A percentile compares a stretch with the other conserved stretches of the same genome.
Conservation (phyloP, 2,113 vertebrate species). For the Actenoides hombroni region DNA sequence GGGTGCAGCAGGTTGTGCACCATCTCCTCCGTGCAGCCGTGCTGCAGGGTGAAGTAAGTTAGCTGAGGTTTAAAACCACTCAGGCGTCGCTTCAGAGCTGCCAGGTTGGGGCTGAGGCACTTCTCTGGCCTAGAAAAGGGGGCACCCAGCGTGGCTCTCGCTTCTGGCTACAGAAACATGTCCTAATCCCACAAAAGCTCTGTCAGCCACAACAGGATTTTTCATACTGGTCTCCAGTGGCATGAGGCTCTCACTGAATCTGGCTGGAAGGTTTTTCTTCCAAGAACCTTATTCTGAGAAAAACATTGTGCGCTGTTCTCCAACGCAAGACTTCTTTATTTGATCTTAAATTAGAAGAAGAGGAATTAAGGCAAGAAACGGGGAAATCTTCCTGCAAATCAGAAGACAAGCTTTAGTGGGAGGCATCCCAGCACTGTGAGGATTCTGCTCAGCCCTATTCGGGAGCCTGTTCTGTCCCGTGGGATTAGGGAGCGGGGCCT, state of each 20-base stretch:
- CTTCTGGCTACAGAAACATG: background rate
- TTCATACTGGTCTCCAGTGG: background rate
- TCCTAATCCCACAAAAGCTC: background rate
- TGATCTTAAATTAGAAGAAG: background rate
- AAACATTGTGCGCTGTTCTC: background rate
- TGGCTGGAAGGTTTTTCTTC: background rate
- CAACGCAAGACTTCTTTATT: background rate
- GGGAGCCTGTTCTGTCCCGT: rapidly evolving
- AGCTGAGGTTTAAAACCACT: background rate
- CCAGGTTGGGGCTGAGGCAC: background rate
- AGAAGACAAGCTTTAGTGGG: background rate
- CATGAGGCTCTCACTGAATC: background rate
- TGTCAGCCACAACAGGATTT: background rate
- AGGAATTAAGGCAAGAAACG: background rate
- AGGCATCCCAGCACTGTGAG: background rate
- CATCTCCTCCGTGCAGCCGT: background rate
- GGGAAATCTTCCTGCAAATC: background rate
- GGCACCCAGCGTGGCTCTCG: background rate
- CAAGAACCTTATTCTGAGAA: background rate
- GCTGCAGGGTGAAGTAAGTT: background rate
- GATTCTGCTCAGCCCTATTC: background rate
- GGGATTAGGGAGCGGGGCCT: background rate
- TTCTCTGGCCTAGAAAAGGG: background rate
- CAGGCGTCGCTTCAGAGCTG: background rate
- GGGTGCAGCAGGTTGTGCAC: background rate